Evolutionary conservation across 2,797 vertebrate genomes (phyloP).

Genomic region (Syndactyla subalaris): DNA sequence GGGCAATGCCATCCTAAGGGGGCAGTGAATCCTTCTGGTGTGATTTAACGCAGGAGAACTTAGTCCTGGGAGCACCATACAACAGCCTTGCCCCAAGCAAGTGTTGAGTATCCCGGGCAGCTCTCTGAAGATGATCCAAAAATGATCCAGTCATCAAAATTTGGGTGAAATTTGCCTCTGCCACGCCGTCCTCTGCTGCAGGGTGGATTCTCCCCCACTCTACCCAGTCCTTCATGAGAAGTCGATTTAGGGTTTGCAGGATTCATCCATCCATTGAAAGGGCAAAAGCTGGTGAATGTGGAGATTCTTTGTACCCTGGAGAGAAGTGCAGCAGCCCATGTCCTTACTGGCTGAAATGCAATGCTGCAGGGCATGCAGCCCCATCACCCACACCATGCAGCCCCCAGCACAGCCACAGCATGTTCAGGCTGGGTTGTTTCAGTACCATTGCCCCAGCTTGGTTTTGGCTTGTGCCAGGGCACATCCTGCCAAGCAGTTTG

Average conservation of each 20-base stretch:
- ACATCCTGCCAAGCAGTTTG: slow-evolving; percentile 1
- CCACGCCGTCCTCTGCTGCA: not conserved
- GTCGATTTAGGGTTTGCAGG: not conserved
- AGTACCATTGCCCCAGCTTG: not conserved
- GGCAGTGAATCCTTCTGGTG: not conserved
- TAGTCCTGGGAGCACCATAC: fast-evolving
- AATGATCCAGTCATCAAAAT: not conserved
- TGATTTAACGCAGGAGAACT: not conserved
- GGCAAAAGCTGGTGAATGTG: not conserved
- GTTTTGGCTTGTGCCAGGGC: not conserved
- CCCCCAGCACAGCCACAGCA: not conserved
- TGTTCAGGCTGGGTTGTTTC: not conserved
- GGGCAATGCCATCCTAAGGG: not conserved
- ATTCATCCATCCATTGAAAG: not conserved
- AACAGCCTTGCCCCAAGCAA: not conserved
- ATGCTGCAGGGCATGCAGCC: not conserved
- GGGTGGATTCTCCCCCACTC: not conserved
- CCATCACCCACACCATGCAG: not conserved
- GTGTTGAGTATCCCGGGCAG: not conserved
- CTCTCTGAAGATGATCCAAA: not conserved
- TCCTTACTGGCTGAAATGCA: not conserved
- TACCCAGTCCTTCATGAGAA: not conserved
- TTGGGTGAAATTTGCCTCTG: not conserved
- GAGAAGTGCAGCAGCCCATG: fast-evolving
- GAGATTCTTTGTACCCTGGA: not conserved